Evolutionary conservation across 2,113 vertebrate genomes (phyloP).

Genomic region (Cavia aperea): DNA sequence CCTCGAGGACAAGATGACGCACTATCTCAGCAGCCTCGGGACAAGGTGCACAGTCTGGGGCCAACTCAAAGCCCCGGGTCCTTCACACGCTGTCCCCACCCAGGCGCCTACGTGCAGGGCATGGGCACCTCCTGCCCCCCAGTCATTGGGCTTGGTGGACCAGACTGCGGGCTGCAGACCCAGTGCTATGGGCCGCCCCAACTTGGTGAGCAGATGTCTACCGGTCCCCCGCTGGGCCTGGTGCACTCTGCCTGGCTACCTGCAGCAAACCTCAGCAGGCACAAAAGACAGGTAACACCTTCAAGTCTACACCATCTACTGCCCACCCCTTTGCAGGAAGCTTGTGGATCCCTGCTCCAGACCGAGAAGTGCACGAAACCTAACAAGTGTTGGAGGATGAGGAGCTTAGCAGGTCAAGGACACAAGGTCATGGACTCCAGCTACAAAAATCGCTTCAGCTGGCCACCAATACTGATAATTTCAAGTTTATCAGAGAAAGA

Average conservation of each 20-base stretch:
- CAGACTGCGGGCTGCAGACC: no score
- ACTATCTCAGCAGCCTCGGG: neutral
- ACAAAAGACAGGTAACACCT: neutral
- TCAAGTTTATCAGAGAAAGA: neutral
- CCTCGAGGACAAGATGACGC: neutral
- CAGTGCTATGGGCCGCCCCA: neutral
- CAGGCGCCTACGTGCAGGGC: neutral
- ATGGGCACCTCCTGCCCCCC: neutral
- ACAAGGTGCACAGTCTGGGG: neutral
- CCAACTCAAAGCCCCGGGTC: neutral
- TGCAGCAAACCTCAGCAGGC: neutral
- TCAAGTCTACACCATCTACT: neutral
- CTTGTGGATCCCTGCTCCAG: neutral
- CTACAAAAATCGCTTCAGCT: neutral
- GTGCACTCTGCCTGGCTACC: neutral
- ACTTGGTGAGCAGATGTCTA: neutral
- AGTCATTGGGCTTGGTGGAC: no score
- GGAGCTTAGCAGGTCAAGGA: neutral
- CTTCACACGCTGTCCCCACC: neutral
- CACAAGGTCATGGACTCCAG: neutral
- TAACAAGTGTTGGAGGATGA: no score
- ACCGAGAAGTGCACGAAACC: neutral
- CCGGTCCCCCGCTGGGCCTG: neutral
- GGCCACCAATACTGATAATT: neutral
- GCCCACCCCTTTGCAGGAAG: no score